Evolutionary conservation across 2,888 invertebrate genomes (phyloP).

Genomic region (Mimumesa dahlbomi): DNA sequence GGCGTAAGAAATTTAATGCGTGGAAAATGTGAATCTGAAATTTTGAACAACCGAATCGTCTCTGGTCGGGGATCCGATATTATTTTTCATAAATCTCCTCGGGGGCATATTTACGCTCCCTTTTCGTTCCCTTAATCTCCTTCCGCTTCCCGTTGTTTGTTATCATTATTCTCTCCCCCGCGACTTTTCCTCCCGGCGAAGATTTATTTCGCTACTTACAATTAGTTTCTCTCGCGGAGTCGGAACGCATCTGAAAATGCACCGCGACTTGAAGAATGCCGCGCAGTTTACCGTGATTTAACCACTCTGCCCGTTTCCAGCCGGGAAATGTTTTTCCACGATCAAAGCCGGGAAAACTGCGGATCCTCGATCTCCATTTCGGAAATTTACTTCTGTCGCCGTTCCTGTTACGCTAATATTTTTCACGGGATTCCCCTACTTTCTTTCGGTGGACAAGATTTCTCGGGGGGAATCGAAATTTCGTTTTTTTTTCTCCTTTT

Average conservation of each 20-base stretch:
- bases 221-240: constrained; percentile 62
- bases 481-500: too few relatives aligned
- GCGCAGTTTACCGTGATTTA: constrained; percentile 44
- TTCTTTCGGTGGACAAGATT: too few relatives aligned
- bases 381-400: neutral
- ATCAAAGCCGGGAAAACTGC: constrained; percentile 13
- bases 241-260: constrained; percentile 32
- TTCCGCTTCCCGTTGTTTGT: constrained; percentile 25
- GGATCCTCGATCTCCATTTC: too few relatives aligned
- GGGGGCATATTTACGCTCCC: constrained; percentile 16
- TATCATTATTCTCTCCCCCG: constrained; percentile 32
- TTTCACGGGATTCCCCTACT: too few relatives aligned
- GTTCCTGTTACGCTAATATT: too few relatives aligned
- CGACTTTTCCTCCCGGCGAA: constrained; percentile 41
- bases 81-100: constrained; percentile 45
- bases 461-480: too few relatives aligned
- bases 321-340: constrained; percentile 14
- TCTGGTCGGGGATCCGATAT: constrained; percentile 7
- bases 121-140: constrained; percentile 20
- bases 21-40: neutral
- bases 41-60: neutral
- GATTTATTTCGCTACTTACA: constrained; percentile 71
- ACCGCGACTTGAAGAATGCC: constrained; percentile 36
- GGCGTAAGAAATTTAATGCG: too few relatives aligned
- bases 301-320: constrained; percentile 28